Percentiles rank a stretch among this genome's conserved stretches.
Evolutionary conservation across 1,140 invertebrate species (phyloP).

Genomic region (Drosophila carrolli): DNA sequence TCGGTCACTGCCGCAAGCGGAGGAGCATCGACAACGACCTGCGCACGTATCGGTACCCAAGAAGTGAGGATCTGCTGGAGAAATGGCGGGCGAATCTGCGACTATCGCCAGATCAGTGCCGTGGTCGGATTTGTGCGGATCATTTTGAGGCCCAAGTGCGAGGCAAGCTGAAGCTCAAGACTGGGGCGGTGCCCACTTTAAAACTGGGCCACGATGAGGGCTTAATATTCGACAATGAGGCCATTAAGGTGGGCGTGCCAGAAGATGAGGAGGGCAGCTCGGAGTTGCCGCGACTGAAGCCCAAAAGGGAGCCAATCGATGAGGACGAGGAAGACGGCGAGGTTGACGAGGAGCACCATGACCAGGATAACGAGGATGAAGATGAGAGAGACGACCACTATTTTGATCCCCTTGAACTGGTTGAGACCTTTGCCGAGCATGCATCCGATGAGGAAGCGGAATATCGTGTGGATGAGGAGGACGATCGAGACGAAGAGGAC

Average conservation of each 20-base stretch:
- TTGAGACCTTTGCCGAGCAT: constrained; percentile 63
- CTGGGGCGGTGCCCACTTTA: constrained; percentile 72
- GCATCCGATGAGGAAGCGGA: constrained; percentile 41
- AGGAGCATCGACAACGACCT: constrained; percentile 71
- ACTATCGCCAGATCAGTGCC: constrained; percentile 56
- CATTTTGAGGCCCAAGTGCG: constrained; percentile 74
- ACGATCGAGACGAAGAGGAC: constrained; percentile 4
- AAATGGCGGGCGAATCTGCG: constrained; percentile 74
- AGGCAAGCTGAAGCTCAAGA: constrained; percentile 72
- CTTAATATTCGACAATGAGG: constrained; percentile 66
- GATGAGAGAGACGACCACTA: constrained; percentile 50
- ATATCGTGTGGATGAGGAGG: constrained; percentile 33
- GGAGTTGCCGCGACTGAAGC: constrained; percentile 11
- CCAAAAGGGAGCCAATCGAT: constrained; percentile 31
- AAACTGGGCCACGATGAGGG: constrained; percentile 73
- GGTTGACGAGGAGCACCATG: constrained; percentile 8
- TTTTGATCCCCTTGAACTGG: constrained; percentile 66
- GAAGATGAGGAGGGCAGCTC: constrained; percentile 38
- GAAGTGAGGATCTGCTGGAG: constrained; percentile 63
- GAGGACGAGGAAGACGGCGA: constrained; percentile 31
- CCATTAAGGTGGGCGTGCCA: constrained; percentile 51
- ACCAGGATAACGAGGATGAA: constrained; percentile 30
- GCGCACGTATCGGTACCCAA: constrained; percentile 70
- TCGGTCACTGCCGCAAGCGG: constrained; percentile 67
- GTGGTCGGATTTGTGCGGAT: constrained; percentile 72